Conservation (phyloP, 1,140 invertebrate genomes). For the Cryptotermes secundus region DNA sequence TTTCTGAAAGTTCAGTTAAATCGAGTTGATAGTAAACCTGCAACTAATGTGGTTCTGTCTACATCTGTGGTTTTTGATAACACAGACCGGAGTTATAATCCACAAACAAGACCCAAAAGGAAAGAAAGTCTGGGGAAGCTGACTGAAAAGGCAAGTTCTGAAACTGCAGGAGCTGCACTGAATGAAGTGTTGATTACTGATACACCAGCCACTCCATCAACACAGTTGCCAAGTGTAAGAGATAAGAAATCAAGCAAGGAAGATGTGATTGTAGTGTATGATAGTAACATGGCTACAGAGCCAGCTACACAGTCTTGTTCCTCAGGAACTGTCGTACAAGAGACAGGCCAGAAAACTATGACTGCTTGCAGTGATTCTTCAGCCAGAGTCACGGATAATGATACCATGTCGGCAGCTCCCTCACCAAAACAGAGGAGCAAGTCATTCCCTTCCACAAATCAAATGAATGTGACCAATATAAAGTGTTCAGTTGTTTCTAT, state of each 20-base stretch:
- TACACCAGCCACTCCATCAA: neutral
- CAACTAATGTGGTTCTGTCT: slow-evolving; percentile 60
- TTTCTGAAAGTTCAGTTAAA: slow-evolving; percentile 70
- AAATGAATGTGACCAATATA: neutral
- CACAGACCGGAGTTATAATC: neutral
- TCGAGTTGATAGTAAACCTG: slow-evolving; percentile 60
- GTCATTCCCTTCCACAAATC: neutral
- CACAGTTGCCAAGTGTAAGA: no score
- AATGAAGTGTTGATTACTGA: neutral
- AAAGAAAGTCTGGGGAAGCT: neutral
- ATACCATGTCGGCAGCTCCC: neutral
- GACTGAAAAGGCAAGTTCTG: neutral
- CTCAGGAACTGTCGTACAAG: neutral
- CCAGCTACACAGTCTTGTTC: neutral
- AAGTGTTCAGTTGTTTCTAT: neutral
- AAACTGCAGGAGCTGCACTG: neutral
- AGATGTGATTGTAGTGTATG: neutral
- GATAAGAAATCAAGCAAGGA: neutral
- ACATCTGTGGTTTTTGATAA: slow-evolving; percentile 44
- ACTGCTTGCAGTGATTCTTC: no score
- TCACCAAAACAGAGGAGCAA: neutral
- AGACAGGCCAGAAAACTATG: neutral
- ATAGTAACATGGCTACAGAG: neutral
- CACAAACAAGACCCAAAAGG: neutral
- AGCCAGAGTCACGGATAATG: neutral